phyloP scores from a whole-genome alignment of 2,797 vertebrate species.

The Pangasius krempfi region DNA sequence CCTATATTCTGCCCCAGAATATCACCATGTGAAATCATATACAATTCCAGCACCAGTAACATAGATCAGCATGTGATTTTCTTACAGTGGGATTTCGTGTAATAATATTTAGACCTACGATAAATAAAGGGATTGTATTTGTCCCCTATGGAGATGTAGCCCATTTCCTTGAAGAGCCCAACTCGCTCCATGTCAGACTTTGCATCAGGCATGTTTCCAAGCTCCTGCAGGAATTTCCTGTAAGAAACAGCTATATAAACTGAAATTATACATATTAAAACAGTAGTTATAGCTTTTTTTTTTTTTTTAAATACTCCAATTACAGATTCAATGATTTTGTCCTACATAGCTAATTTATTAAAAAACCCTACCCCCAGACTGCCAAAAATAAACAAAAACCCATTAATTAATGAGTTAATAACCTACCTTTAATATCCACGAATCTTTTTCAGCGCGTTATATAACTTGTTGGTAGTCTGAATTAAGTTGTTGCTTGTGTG shows the following conservation, averaged over 20 bases:
- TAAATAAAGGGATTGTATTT: conserved; percentile 72
- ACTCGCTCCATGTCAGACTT: conserved; percentile 88
- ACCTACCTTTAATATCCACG: conserved; percentile 19
- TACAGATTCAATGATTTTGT: not conserved
- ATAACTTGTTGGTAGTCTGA: not conserved
- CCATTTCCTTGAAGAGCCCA: conserved; percentile 89
- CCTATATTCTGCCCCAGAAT: too few species aligned
- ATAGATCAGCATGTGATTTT: not conserved
- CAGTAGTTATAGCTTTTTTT: not conserved
- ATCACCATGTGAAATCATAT: not conserved
- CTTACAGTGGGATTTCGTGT: not conserved
- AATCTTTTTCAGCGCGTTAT: not conserved
- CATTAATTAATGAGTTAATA: not conserved
- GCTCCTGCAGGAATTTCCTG: not conserved
- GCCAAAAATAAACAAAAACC: too few species aligned
- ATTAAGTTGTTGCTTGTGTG: not conserved
- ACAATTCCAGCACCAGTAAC: not conserved
- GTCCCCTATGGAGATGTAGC: conserved; percentile 84
- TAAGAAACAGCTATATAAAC: not conserved
- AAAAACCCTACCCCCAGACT: not conserved
- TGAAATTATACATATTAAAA: not conserved
- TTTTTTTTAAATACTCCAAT: not conserved
- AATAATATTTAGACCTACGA: conserved; percentile 59
- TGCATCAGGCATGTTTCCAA: conserved; percentile 71
- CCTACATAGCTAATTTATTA: not conserved